Conservation (phyloP, 2,888 invertebrate species). For the Gnatocerus cornutus region DNA sequence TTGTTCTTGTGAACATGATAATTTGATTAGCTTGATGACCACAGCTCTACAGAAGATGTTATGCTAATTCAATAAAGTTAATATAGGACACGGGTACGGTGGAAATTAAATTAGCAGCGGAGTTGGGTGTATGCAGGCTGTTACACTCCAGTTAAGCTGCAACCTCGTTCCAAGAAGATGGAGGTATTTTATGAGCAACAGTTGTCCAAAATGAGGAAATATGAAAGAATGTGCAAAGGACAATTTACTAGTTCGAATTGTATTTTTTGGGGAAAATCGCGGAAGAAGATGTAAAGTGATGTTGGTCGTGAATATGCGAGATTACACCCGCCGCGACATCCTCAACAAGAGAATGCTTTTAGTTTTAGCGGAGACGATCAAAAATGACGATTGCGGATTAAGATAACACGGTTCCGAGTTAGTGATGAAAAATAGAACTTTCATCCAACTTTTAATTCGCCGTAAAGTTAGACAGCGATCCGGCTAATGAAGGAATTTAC, state of each 20-base stretch:
- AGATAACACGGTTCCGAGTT: conserved; percentile 33
- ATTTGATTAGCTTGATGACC: conserved; percentile 55
- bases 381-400: conserved; percentile 30
- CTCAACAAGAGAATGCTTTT: conserved; percentile 32
- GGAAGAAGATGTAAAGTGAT: conserved; percentile 4
- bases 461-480: conserved; percentile 64
- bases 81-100: conserved; percentile 65
- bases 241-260: neutral
- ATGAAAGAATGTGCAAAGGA: neutral
- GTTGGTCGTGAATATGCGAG: conserved; percentile 1
- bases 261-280: neutral
- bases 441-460: conserved; percentile 59
- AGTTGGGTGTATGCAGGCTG: conserved; percentile 27
- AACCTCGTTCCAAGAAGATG: conserved; percentile 28
- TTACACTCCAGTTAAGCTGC: conserved; percentile 38
- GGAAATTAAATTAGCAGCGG: conserved; percentile 64
- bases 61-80: conserved; percentile 67
- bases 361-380: conserved; percentile 29
- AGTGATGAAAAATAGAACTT: conserved; percentile 48
- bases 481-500: conserved; percentile 66
- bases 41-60: conserved; percentile 61
- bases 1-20: conserved; percentile 50
- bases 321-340: neutral
- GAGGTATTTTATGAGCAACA: conserved; percentile 36
- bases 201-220: conserved; percentile 25